A percentile compares a stretch with the other conserved stretches of the same genome.
These are phyloP conservation scores for Agonopterix alstromeriana DNA, from an alignment of 2,888 invertebrate species.

Conservation along the genomic window DNA sequence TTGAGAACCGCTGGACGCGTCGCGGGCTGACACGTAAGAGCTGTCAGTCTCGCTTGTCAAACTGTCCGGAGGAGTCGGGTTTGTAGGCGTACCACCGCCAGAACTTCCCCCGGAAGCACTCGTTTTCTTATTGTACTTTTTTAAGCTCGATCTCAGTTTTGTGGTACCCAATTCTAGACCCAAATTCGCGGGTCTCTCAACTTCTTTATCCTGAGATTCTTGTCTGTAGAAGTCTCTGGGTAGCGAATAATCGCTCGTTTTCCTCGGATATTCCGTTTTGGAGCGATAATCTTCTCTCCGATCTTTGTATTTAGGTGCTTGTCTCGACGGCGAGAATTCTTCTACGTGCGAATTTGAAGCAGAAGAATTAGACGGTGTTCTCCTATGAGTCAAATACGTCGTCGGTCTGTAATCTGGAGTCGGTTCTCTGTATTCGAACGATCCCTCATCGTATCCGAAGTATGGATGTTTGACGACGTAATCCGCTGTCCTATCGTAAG, in stretches of 20 bases:
- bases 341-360: slow-evolving; percentile 73
- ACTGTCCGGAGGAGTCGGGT: slow-evolving; percentile 91
- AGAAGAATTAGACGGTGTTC: slow-evolving; percentile 87
- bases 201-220: slow-evolving; percentile 48
- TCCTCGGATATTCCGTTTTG: slow-evolving; percentile 48
- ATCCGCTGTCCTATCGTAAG: slow-evolving; percentile 61
- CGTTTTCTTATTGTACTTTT: slow-evolving; percentile 80
- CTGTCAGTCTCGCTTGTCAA: slow-evolving; percentile 89
- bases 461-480: slow-evolving; percentile 63
- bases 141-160: slow-evolving; percentile 86
- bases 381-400: slow-evolving; percentile 77
- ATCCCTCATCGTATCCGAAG: slow-evolving; percentile 59
- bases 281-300: slow-evolving; percentile 45
- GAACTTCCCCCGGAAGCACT: slow-evolving; percentile 76
- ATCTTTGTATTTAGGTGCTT: slow-evolving; percentile 26
- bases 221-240: slow-evolving; percentile 58
- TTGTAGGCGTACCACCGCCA: slow-evolving; percentile 85
- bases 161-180: slow-evolving; percentile 82
- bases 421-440: slow-evolving; percentile 56
- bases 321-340: slow-evolving; percentile 60
- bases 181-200: slow-evolving; percentile 62
- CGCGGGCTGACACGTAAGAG: slow-evolving; percentile 91
- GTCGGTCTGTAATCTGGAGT: slow-evolving; percentile 50
- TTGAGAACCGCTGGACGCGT: slow-evolving; percentile 82
- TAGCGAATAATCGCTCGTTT: slow-evolving; percentile 50